These are phyloP conservation scores for Andrena marginata DNA, from an alignment of 2,888 invertebrate genomes.

Conservation along the genomic window DNA sequence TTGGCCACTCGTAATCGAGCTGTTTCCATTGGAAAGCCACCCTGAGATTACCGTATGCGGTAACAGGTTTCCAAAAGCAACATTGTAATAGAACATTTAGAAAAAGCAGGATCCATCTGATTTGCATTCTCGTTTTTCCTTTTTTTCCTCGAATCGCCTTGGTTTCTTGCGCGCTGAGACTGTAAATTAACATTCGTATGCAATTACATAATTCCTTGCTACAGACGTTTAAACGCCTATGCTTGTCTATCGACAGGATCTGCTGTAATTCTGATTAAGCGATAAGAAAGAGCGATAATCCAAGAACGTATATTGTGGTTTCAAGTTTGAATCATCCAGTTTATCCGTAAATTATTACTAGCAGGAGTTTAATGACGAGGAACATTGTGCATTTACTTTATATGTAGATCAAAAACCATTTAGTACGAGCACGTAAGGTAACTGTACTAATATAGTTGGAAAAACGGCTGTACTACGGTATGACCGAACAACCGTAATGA, in stretches of 20 bases:
- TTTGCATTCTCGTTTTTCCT: constrained; percentile 25
- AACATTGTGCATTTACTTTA: too few species aligned
- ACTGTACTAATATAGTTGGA: too few species aligned
- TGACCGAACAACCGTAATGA: too few species aligned
- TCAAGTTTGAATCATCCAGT: too few species aligned
- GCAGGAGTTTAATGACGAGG: too few species aligned
- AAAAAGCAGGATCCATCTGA: constrained; percentile 18
- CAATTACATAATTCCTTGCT: background rate
- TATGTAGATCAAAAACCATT: too few species aligned
- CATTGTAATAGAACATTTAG: constrained; percentile 40
- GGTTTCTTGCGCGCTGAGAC: background rate
- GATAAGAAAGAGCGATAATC: background rate
- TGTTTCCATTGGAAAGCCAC: constrained; percentile 88
- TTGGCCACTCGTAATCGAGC: constrained; percentile 89
- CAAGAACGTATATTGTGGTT: too few species aligned
- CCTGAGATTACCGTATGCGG: constrained; percentile 46
- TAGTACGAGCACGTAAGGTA: too few species aligned
- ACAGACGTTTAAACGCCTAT: background rate
- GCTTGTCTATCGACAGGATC: background rate
- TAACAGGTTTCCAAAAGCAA: constrained; percentile 12
- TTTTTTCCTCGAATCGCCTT: background rate
- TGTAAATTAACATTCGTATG: constrained; percentile 10
- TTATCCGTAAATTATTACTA: too few species aligned
- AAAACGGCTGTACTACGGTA: too few species aligned
- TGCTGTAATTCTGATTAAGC: background rate